phyloP scores from a whole-genome alignment of 2,113 vertebrate species.

The Cariama cristata region DNA sequence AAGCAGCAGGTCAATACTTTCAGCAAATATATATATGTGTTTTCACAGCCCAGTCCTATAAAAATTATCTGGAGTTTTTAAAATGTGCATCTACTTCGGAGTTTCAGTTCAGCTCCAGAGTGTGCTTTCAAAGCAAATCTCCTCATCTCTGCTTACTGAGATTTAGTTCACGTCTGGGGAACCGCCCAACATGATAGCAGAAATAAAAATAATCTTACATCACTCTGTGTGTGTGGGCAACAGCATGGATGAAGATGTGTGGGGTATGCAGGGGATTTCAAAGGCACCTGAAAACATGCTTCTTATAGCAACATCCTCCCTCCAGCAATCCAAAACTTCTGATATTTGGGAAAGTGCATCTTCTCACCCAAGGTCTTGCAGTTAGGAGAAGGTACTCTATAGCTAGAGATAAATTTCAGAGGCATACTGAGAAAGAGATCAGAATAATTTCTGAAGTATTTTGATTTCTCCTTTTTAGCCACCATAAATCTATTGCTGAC shows the following conservation, averaged over 20 bases:
- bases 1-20: background rate
- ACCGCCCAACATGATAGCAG: background rate
- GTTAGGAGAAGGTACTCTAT: background rate
- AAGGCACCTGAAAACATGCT: background rate
- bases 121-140: background rate
- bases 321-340: background rate
- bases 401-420: background rate
- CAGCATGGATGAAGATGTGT: background rate
- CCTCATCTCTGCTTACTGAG: background rate
- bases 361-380: background rate
- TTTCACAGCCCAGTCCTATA: background rate
- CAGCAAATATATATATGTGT: background rate
- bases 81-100: background rate
- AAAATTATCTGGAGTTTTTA: background rate
- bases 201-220: background rate
- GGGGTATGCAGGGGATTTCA: background rate
- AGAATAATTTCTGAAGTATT: background rate
- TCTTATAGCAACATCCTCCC: background rate
- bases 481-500: background rate
- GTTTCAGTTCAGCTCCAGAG: background rate
- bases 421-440: background rate
- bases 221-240: rapidly evolving
- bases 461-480: background rate
- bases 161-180: background rate
- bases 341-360: background rate